phyloP scores from a whole-genome alignment of 1,140 invertebrate species.

The Calephelis virginiensis region DNA sequence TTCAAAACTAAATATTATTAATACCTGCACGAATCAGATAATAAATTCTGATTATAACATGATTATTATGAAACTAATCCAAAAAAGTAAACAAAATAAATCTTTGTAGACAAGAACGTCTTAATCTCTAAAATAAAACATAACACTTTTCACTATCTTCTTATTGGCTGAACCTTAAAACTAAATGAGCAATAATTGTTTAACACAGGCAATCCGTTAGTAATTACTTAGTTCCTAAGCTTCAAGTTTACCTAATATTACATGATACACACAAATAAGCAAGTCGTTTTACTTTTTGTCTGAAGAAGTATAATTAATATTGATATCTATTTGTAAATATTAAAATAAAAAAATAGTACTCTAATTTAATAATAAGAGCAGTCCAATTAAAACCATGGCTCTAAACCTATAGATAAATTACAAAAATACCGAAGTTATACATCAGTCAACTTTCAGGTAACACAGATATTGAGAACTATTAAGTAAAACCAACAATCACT shows the following conservation, averaged over 20 bases:
- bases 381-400: background rate
- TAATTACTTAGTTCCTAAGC: background rate
- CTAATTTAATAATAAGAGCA: background rate
- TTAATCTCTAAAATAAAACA: constrained; percentile 4
- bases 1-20: too few species aligned
- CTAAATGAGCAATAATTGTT: constrained; percentile 2
- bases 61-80: background rate
- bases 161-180: background rate
- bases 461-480: too few species aligned
- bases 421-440: too few species aligned
- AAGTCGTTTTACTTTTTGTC: too few species aligned
- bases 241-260: background rate
- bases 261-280: too few species aligned
- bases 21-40: too few species aligned
- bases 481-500: too few species aligned
- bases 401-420: background rate
- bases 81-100: constrained; percentile 1
- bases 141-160: constrained; percentile 2
- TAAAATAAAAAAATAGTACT: background rate
- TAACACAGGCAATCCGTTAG: constrained; percentile 1
- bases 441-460: too few species aligned
- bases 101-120: background rate
- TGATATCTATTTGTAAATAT: constrained; percentile 2
- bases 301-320: constrained; percentile 1
- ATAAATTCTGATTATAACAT: background rate